Conservation (phyloP, 1,140 invertebrate genomes). For the Tetranychus urticae region DNA sequence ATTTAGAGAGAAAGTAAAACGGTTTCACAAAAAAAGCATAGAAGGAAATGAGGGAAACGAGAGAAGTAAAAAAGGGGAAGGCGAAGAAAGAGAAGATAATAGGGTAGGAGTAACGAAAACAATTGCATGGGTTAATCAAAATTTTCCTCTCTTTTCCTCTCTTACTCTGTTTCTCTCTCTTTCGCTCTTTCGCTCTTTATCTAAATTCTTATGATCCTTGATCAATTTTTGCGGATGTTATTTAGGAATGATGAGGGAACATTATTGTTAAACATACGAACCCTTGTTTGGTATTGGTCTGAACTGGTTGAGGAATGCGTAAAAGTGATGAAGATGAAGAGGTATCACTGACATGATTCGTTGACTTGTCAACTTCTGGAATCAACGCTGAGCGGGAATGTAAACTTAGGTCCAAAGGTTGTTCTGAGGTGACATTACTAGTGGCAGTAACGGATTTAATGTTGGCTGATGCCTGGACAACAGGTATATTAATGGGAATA, state of each 20-base stretch:
- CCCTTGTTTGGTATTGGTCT: conserved; percentile 15
- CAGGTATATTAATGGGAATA: conserved; percentile 8
- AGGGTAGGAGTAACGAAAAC: neutral
- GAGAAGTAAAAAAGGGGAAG: neutral
- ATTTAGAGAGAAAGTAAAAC: conserved; percentile 10
- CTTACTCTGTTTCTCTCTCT: neutral
- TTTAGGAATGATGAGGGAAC: neutral
- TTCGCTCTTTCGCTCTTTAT: neutral
- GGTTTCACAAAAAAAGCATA: conserved; percentile 11
- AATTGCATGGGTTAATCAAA: neutral
- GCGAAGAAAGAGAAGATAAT: no score
- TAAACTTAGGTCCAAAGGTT: conserved; percentile 18
- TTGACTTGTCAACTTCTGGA: conserved; percentile 2
- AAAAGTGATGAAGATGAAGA: conserved; percentile 16
- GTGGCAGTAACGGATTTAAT: neutral
- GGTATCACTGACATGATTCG: conserved; percentile 8
- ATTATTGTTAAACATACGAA: conserved; percentile 8
- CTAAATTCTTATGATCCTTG: no score
- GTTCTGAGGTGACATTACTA: conserved; percentile 8
- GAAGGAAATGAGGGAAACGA: neutral
- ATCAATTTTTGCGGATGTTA: neutral
- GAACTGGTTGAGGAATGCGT: conserved; percentile 19
- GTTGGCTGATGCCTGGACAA: conserved; percentile 12
- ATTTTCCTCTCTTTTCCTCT: no score
- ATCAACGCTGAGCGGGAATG: conserved; percentile 18